Percentiles rank a stretch among this genome's conserved stretches.
Conservation (phyloP, 2,113 vertebrate species). For the Nycticorax nycticorax region DNA sequence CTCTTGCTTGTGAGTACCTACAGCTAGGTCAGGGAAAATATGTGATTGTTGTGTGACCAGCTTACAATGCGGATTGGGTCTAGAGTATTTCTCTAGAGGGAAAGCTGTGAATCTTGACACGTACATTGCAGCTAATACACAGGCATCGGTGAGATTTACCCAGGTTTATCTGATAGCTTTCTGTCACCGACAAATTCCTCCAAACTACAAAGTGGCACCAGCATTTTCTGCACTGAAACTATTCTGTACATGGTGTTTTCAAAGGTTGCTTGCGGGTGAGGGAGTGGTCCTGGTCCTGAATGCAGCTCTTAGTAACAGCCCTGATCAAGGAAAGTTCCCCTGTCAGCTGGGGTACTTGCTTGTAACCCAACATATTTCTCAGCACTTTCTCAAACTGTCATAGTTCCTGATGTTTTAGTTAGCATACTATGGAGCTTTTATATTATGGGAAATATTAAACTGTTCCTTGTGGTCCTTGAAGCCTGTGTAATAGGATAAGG, state of each 20-base stretch:
- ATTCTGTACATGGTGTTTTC: not conserved
- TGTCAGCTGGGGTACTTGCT: not conserved
- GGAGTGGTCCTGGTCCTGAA: not conserved
- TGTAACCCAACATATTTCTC: not conserved
- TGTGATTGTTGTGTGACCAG: not conserved
- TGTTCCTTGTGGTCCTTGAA: slow-evolving; percentile 25
- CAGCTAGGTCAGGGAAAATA: not conserved
- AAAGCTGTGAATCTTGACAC: not conserved
- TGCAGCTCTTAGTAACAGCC: not conserved
- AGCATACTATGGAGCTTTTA: not conserved
- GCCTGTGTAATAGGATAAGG: slow-evolving; percentile 28
- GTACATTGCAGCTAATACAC: not conserved
- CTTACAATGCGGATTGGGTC: not conserved
- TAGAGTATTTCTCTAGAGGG: not conserved
- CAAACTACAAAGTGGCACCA: not conserved
- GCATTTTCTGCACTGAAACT: not conserved
- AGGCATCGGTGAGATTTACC: not conserved
- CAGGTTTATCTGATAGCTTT: not conserved
- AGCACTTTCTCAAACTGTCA: not conserved
- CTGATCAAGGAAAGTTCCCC: not conserved
- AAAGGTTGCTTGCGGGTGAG: not conserved
- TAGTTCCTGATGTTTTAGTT: not conserved
- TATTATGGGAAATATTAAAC: slow-evolving; percentile 6
- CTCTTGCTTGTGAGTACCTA: not conserved
- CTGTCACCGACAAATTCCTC: not conserved